Base-by-base conservation (phyloP, 2,888 invertebrate species). In the Eurois occulta region DNA sequence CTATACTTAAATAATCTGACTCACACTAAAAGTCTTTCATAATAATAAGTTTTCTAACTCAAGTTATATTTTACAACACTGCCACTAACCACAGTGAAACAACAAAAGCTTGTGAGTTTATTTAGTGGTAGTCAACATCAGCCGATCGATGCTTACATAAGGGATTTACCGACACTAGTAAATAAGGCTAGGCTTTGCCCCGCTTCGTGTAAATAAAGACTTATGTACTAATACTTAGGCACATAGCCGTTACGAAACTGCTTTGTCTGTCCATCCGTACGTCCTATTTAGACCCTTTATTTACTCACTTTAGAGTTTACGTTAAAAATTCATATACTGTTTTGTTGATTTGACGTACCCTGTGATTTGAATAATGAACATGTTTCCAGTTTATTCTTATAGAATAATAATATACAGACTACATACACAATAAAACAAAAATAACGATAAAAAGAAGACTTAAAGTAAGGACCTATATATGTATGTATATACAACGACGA, bases 141-240 rank as follows among this genome's bases (percentile, higher is more conserved):
- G 18, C 8, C 75, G 72, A 72, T 84, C 76, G 62, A 76, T 67
- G 65, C 60, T 83, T 82, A 83, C 83, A 70, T 83, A 83, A 85
- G 62, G 71, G 74, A 72, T 72, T 84, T 83, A 62, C 68, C 48
- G 55, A 7, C 69, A 79, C 70, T 70, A 58, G 86, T 83, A 85
- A 83, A 84, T 78, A 82, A 73, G 48, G 62, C 69, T 66, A 74
- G 74, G 52, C 75, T 72, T 65, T 67, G 66, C 46, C 55, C 16
- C 68, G 70, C 60, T 46, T 55, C 38, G 67, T 75, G 66, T 75
- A 75, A 78, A 84, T 82, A 82, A 82, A 71, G 75, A 70, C 85
- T 78, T 84, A 84, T 81, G 58, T 84, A 75, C 72, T 69, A 77
- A 80, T 48, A 48, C 70, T 60, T 38, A 71, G 55, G n/a, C 13